Base-by-base conservation (phyloP, 2,888 invertebrate genomes). In the Auanema freiburgensis region DNA sequence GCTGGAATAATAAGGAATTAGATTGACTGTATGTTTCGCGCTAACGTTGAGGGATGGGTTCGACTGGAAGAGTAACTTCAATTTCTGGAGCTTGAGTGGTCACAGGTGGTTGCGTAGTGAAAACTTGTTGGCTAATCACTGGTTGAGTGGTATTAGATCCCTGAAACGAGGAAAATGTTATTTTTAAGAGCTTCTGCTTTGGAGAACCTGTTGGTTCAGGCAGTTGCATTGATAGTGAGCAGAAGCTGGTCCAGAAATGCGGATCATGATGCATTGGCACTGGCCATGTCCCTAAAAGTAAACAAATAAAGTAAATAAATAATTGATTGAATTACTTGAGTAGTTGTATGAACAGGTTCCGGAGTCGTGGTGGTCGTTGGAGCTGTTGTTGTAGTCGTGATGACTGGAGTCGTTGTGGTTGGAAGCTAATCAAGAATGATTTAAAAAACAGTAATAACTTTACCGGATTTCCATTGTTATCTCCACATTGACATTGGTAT, bases 221-320 rank as follows among this genome's bases (percentile, higher is more conserved):
- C 76, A 76, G 49, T 67, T 67, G 59, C 76, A 76, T 59, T 71
- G 72, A 55, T 76, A 76, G 57, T 76, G 76, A n/a, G 76, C 74
- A n/a, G 71, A 69, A 23, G 72, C 64, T 41, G 76, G 76, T 12
- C 69, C 65, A 52, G 71, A 66, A 52, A 76, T 76, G 43, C 71
- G 66, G 60, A 76, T 76, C 76, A 76, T 76, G 59, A 76, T 73
- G 62, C 76, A 76, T 44, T 71, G 71, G 56, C 76, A 76, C 33
- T 57, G 57, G 41, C 62, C 56, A 14, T 42, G 16, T 14, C 64
- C 64, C 21, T 49, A 43, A 4, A 52, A 52, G 8, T 33, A 33
- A 33, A 33, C 16, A 46, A 18, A 21, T 46, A 46, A 18, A 18
- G 10, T 10, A 46, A 16, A 46, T 18, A 46, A 18, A 21, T 21